These are phyloP conservation scores for Melanerpes formicivorus DNA, from an alignment of 2,113 vertebrate species.

Conservation along the genomic window DNA sequence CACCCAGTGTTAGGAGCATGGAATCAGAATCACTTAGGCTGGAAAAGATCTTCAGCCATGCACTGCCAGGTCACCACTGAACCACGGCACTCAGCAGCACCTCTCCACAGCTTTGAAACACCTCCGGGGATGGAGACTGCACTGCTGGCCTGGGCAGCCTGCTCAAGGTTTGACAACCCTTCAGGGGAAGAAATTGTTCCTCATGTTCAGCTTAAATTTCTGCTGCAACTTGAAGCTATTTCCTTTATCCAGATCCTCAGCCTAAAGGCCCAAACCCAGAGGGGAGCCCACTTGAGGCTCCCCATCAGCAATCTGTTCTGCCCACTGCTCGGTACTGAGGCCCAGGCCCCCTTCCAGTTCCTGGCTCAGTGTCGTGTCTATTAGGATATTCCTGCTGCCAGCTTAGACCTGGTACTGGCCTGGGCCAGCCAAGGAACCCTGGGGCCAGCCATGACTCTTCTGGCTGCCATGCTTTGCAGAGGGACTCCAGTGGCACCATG, in stretches of 20 bases:
- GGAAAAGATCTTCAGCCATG: neutral
- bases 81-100: neutral
- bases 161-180: too few relatives aligned
- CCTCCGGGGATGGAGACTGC: neutral
- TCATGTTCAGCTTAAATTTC: neutral
- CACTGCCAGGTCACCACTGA: neutral
- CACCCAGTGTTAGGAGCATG: neutral
- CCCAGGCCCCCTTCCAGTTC: accelerated
- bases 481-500: accelerated
- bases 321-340: accelerated
- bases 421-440: accelerated
- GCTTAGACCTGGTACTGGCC: accelerated
- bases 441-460: neutral
- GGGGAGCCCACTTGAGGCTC: accelerated
- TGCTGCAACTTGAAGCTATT: neutral
- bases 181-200: neutral
- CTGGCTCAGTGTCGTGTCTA: too few relatives aligned
- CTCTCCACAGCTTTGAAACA: neutral
- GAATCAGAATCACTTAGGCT: neutral
- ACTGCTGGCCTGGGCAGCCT: neutral
- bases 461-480: accelerated
- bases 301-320: accelerated
- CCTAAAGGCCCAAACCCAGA: accelerated
- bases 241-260: neutral
- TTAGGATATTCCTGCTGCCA: accelerated